phyloP scores from a whole-genome alignment of 2,888 invertebrate species.

The Panzeria rudis region DNA sequence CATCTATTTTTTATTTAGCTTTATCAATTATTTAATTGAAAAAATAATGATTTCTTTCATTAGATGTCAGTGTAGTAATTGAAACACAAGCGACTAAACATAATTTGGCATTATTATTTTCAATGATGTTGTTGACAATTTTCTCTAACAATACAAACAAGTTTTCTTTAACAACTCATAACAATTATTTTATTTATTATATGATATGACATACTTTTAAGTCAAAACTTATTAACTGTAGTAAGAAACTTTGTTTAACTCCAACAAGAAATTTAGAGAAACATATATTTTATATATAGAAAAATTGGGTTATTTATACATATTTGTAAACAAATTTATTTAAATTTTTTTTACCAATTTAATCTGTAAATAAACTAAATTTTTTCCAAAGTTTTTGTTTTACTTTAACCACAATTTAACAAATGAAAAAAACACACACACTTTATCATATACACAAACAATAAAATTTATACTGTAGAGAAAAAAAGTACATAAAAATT shows the following conservation, averaged over 20 bases:
- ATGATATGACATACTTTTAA: neutral
- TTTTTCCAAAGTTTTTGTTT: constrained; percentile 35
- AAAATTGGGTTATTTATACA: constrained; percentile 29
- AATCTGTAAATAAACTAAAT: constrained; percentile 57
- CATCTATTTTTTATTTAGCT: no score
- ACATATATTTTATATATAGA: constrained; percentile 13
- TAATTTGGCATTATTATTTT: constrained; percentile 74
- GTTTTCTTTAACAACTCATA: constrained; percentile 3
- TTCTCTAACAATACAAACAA: constrained; percentile 70
- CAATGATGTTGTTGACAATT: constrained; percentile 26
- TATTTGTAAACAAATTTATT: constrained; percentile 17
- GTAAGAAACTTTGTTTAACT: neutral
- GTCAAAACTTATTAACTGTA: neutral
- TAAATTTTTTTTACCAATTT: constrained; percentile 45
- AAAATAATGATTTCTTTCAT: constrained; percentile 29
- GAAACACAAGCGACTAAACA: constrained; percentile 80
- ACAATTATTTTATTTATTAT: neutral
- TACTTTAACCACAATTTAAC: constrained; percentile 46
- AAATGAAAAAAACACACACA: constrained; percentile 36
- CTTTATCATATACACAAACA: constrained; percentile 58
- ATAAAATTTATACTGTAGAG: neutral
- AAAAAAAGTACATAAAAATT: neutral
- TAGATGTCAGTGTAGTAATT: constrained; percentile 76
- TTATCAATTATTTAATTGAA: neutral
- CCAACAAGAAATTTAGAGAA: constrained; percentile 4